These are phyloP conservation scores for Sturnus vulgaris DNA, from an alignment of 2,113 vertebrate species.

Conservation along the genomic window DNA sequence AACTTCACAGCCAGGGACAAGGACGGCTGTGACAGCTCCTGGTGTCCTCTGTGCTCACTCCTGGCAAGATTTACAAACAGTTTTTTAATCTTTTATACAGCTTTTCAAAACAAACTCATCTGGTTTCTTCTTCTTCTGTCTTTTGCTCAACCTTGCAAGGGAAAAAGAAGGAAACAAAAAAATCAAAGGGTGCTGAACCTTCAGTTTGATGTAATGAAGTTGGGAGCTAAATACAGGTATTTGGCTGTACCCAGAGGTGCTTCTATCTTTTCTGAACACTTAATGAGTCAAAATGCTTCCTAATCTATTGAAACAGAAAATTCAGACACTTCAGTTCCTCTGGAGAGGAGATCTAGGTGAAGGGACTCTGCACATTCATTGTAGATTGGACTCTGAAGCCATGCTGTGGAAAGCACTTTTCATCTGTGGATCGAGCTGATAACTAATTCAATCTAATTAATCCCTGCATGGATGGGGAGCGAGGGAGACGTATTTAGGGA, in stretches of 20 bases:
- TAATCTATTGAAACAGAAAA: background rate
- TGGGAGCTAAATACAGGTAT: background rate
- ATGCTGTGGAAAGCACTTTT: background rate
- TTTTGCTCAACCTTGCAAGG: background rate
- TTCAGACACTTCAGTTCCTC: background rate
- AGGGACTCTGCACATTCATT: background rate
- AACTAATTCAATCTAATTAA: background rate
- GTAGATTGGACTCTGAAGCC: background rate
- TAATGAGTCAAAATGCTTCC: background rate
- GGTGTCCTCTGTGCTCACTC: background rate
- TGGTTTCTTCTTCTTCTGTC: background rate
- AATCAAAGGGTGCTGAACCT: background rate
- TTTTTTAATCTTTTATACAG: background rate
- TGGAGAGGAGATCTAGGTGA: background rate
- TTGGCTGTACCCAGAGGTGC: background rate
- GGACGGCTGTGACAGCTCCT: background rate
- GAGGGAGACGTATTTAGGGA: background rate
- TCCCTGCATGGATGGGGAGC: background rate
- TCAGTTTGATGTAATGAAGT: background rate
- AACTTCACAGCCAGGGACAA: fast-evolving
- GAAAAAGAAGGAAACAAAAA: background rate
- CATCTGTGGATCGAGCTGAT: background rate
- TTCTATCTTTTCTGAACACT: background rate
- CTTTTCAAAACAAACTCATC: background rate
- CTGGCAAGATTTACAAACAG: background rate